phyloP scores from a whole-genome alignment of 2,888 invertebrate species.

The Euproctis similis region DNA sequence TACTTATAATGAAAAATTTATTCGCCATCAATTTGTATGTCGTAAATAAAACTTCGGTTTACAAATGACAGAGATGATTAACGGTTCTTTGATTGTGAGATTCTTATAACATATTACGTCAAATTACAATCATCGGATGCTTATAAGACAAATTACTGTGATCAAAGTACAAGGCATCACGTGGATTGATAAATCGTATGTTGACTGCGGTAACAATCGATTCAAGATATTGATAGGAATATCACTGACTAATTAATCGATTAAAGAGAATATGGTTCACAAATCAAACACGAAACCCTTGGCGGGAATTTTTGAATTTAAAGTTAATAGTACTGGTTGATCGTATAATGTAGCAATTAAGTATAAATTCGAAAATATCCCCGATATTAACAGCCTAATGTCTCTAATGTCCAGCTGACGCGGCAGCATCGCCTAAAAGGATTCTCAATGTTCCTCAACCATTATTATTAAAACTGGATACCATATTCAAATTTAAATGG shows the following conservation, averaged over 20 bases:
- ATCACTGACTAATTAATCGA: constrained; percentile 65
- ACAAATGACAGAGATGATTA: constrained; percentile 20
- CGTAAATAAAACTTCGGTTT: constrained; percentile 15
- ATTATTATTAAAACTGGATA: too few relatives aligned
- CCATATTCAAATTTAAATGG: too few relatives aligned
- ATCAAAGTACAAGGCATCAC: constrained; percentile 60
- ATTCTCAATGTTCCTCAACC: too few relatives aligned
- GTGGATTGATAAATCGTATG: constrained; percentile 62
- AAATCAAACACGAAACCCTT: too few relatives aligned
- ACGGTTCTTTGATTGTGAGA: constrained; percentile 16
- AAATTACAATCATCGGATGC: constrained; percentile 47
- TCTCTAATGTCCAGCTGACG: too few relatives aligned
- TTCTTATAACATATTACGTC: constrained; percentile 27
- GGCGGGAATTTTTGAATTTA: too few relatives aligned
- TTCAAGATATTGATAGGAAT: constrained; percentile 51
- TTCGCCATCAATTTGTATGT: constrained; percentile 18
- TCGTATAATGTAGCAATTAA: too few relatives aligned
- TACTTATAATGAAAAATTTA: too few relatives aligned
- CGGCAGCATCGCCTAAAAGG: too few relatives aligned
- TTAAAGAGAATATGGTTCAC: constrained; percentile 57
- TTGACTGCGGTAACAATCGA: constrained; percentile 59
- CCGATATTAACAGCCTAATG: too few relatives aligned
- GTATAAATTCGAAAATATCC: too few relatives aligned
- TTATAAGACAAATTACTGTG: constrained; percentile 60
- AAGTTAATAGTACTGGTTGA: too few relatives aligned